phyloP scores from a whole-genome alignment of 2,888 invertebrate genomes.

The Sipunculus nudus region DNA sequence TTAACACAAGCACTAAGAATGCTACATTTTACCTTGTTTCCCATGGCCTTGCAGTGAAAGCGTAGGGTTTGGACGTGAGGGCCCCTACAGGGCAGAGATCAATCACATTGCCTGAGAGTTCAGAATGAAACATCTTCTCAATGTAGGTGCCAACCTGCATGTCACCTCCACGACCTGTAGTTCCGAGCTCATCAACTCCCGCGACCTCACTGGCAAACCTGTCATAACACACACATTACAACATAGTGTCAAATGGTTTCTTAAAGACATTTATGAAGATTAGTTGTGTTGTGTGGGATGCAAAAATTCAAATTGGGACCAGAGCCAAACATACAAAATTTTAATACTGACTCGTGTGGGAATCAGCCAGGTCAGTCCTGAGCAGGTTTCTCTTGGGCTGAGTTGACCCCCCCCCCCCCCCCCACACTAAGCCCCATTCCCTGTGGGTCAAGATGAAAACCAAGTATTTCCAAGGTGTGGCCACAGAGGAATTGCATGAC shows the following conservation, averaged over 20 bases:
- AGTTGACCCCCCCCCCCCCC: too few species aligned
- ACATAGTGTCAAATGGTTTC: too few species aligned
- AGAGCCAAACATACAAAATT: too few species aligned
- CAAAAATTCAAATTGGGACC: too few species aligned
- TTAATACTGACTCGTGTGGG: too few species aligned
- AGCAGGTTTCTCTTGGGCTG: too few species aligned
- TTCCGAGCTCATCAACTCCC: slow-evolving; percentile 94
- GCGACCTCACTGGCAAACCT: slow-evolving; percentile 98
- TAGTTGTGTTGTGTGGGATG: too few species aligned
- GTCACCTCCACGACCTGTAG: slow-evolving; percentile 72
- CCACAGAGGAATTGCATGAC: too few species aligned
- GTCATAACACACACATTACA: slow-evolving; percentile 3
- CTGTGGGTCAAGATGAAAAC: too few species aligned
- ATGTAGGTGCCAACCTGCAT: slow-evolving; percentile 99
- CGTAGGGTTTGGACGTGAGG: slow-evolving; percentile 95
- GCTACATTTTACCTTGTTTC: slow-evolving; percentile 81
- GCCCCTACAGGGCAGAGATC: slow-evolving; percentile 99
- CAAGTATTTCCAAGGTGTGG: too few species aligned
- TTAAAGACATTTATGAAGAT: slow-evolving; percentile 1
- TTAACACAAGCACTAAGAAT: neutral
- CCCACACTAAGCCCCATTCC: too few species aligned
- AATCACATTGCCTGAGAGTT: slow-evolving; percentile 97
- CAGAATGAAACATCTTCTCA: slow-evolving; percentile 96
- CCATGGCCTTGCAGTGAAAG: slow-evolving; percentile 92
- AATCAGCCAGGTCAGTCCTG: too few species aligned